phyloP scores from a whole-genome alignment of 1,140 invertebrate genomes.

The Melanaphis sacchari region DNA sequence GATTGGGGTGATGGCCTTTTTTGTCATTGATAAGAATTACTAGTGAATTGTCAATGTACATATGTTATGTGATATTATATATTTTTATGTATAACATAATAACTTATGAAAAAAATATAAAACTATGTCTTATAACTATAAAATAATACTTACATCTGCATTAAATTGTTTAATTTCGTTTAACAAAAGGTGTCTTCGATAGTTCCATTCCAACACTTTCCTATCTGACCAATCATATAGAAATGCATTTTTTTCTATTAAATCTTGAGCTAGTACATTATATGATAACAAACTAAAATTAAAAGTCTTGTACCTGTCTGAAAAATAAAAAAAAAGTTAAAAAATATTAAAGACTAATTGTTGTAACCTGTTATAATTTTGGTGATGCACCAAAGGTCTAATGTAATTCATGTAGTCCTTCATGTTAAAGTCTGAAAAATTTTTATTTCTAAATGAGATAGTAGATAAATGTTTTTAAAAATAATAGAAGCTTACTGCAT shows the following conservation, averaged over 20 bases:
- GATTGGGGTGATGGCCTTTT: no score
- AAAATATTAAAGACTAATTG: background rate
- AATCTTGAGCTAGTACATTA: slow-evolving; percentile 86
- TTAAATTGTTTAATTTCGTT: slow-evolving; percentile 74
- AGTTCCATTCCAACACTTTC: slow-evolving; percentile 74
- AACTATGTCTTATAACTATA: background rate
- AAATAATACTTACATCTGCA: slow-evolving; percentile 74
- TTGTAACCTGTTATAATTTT: background rate
- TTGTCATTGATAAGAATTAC: no score
- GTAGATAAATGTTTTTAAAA: background rate
- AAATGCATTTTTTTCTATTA: slow-evolving; percentile 77
- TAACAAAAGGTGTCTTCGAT: slow-evolving; percentile 72
- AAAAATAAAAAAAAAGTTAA: background rate
- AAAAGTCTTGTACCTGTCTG: slow-evolving; percentile 22
- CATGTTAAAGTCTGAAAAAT: slow-evolving; percentile 36
- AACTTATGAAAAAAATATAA: background rate
- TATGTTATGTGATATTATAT: background rate
- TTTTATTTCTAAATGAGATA: slow-evolving; percentile 27
- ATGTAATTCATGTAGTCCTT: slow-evolving; percentile 28
- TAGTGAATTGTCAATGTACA: no score
- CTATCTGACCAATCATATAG: slow-evolving; percentile 74
- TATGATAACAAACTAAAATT: slow-evolving; percentile 97
- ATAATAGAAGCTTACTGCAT: slow-evolving; percentile 36
- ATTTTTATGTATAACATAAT: background rate
- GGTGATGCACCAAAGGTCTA: slow-evolving; percentile 13